These are phyloP conservation scores for Cantharis lateralis DNA, from an alignment of 2,888 invertebrate species.

Conservation along the genomic window DNA sequence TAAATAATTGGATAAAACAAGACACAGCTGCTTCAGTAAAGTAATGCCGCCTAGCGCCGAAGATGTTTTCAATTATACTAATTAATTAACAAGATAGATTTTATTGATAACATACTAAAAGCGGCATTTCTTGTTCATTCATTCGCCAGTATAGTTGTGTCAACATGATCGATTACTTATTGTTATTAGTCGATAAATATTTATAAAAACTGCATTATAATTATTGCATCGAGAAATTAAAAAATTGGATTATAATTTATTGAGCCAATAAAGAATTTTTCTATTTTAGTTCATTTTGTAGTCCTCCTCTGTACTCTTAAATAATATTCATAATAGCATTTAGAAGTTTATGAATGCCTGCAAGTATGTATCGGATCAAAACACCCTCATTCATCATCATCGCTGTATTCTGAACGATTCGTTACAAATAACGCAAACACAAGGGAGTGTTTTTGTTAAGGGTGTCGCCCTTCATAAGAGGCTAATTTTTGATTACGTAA, in stretches of 20 bases:
- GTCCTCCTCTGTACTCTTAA: not conserved
- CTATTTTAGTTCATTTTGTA: not conserved
- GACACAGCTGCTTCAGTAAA: slow-evolving; percentile 41
- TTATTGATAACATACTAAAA: slow-evolving; percentile 21
- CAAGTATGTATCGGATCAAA: slow-evolving; percentile 37
- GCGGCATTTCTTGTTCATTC: slow-evolving; percentile 21
- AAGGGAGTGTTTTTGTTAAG: slow-evolving; percentile 37
- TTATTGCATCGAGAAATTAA: not conserved
- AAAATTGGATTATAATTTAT: not conserved
- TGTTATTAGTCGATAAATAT: slow-evolving; percentile 12
- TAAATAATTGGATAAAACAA: slow-evolving; percentile 47
- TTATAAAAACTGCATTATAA: not conserved
- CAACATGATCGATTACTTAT: slow-evolving; percentile 26
- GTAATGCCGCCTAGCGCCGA: slow-evolving; percentile 40
- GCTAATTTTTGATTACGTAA: slow-evolving; percentile 54
- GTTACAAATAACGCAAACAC: slow-evolving; percentile 55
- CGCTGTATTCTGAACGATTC: slow-evolving; percentile 53
- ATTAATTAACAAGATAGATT: slow-evolving; percentile 49
- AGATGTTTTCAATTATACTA: slow-evolving; percentile 52
- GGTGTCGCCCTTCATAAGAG: slow-evolving; percentile 47
- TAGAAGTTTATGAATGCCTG: slow-evolving; percentile 13
- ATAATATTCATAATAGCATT: slow-evolving; percentile 4
- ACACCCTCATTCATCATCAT: slow-evolving; percentile 49
- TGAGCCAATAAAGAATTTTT: not conserved
- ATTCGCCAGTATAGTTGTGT: slow-evolving; percentile 25